Evolutionary conservation across 1,140 invertebrate species (phyloP).

Genomic region (Pantala flavescens): DNA sequence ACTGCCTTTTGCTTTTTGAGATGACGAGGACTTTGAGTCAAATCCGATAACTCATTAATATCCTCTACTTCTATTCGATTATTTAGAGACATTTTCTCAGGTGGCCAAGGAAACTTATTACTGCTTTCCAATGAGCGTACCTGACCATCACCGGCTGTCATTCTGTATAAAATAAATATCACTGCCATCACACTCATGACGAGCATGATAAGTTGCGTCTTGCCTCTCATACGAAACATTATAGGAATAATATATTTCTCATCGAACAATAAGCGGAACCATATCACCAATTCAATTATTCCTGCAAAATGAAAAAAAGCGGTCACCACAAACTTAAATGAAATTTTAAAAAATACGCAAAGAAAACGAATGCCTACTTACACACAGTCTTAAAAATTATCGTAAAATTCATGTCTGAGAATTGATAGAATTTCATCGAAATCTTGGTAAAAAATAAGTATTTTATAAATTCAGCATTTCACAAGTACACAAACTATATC

Average conservation of each 20-base stretch:
- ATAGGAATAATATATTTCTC: background rate
- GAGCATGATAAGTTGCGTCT: background rate
- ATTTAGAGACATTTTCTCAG: background rate
- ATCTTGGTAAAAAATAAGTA: too few relatives aligned
- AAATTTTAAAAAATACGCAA: too few relatives aligned
- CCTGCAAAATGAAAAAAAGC: background rate
- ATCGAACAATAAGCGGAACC: background rate
- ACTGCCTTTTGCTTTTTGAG: background rate
- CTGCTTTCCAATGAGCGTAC: background rate
- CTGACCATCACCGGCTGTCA: background rate
- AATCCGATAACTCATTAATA: background rate
- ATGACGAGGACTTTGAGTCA: background rate
- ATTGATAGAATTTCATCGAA: too few relatives aligned
- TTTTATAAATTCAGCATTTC: too few relatives aligned
- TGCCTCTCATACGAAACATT: background rate
- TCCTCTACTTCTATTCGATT: background rate
- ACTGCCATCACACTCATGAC: constrained; percentile 8
- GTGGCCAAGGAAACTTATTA: background rate
- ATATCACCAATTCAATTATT: background rate
- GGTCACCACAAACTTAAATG: too few relatives aligned
- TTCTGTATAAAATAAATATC: background rate
- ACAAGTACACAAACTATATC: too few relatives aligned
- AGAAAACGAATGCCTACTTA: too few relatives aligned
- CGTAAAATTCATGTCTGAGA: too few relatives aligned
- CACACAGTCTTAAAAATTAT: too few relatives aligned